Evolutionary conservation across 2,797 vertebrate genomes (phyloP).

Genomic region (Cossypha dichroa): DNA sequence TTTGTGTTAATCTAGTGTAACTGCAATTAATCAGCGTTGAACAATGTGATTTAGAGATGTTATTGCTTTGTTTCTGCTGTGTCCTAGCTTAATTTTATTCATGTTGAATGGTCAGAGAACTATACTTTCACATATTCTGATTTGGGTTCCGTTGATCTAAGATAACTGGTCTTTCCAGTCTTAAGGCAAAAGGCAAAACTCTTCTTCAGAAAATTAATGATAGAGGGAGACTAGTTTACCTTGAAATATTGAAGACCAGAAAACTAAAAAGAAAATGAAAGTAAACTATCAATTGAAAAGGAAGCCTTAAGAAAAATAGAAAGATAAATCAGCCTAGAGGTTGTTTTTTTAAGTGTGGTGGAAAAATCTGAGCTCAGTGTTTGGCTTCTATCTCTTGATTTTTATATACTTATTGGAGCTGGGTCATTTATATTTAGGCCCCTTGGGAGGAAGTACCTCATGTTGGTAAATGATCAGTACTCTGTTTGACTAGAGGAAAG

Average conservation of each 20-base stretch:
- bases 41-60: background rate
- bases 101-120: background rate
- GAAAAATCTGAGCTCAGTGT: slow-evolving; percentile 1
- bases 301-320: background rate
- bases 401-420: slow-evolving; percentile 22
- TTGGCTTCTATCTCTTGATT: slow-evolving; percentile 25
- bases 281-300: background rate
- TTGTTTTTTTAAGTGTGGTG: background rate
- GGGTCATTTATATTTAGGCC: slow-evolving; percentile 36
- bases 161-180: background rate
- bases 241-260: background rate
- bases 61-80: background rate
- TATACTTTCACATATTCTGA: background rate
- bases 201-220: background rate
- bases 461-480: slow-evolving; percentile 24
- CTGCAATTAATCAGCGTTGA: background rate
- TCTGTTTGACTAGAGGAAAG: background rate
- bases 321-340: background rate
- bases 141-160: background rate
- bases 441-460: slow-evolving; percentile 41
- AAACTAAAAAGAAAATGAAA: slow-evolving; percentile 8
- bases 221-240: background rate
- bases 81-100: background rate
- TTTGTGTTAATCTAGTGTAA: background rate
- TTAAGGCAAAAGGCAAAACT: background rate